phyloP scores from a whole-genome alignment of 1,140 invertebrate genomes.

The Cyrtorhinus lividipennis region DNA sequence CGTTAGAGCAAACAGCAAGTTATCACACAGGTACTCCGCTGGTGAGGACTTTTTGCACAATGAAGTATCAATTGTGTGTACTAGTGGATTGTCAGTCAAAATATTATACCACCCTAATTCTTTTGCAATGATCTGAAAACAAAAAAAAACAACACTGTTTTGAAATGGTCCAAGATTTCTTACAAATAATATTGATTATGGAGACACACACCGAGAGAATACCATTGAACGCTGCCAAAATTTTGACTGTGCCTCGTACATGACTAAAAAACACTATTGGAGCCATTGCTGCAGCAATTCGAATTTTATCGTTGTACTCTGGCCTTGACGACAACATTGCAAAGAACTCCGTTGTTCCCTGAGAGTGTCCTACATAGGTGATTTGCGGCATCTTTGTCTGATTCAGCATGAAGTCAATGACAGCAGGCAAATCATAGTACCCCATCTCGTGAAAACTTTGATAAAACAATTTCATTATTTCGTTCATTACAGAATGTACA shows the following conservation, averaged over 20 bases:
- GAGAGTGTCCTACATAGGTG: slow-evolving; percentile 36
- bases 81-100: neutral
- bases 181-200: no score
- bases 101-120: no score
- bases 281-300: slow-evolving; percentile 37
- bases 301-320: slow-evolving; percentile 39
- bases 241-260: neutral
- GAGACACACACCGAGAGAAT: slow-evolving; percentile 22
- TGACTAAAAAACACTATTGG: slow-evolving; percentile 20
- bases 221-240: slow-evolving; percentile 23
- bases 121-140: no score
- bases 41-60: neutral
- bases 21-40: slow-evolving; percentile 19
- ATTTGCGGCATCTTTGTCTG: slow-evolving; percentile 30
- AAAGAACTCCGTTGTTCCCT: slow-evolving; percentile 46
- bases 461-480: no score
- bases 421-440: slow-evolving; percentile 37
- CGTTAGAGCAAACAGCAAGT: slow-evolving; percentile 22
- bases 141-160: no score
- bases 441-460: slow-evolving; percentile 38
- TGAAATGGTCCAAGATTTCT: no score
- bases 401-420: slow-evolving; percentile 37
- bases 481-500: no score
- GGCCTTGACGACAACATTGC: slow-evolving; percentile 47
- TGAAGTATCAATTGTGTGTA: neutral